phyloP scores from a whole-genome alignment of 2,113 vertebrate species.

The Protomyctophum bolini region DNA sequence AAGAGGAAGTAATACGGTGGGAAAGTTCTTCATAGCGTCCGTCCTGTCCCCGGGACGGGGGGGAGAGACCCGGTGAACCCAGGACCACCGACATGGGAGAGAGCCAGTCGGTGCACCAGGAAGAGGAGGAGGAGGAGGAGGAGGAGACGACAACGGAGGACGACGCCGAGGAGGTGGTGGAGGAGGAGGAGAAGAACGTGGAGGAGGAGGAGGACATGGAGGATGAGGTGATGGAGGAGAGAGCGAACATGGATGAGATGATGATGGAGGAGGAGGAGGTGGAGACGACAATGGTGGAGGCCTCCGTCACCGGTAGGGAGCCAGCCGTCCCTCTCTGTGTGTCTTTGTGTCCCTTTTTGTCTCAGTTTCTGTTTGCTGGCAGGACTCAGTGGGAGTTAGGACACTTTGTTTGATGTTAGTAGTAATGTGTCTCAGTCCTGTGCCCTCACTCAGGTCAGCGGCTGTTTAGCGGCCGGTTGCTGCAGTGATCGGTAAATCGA shows the following conservation, averaged over 20 bases:
- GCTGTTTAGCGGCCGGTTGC: too few relatives aligned
- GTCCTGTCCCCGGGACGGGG: not conserved
- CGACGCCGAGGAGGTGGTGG: conserved; percentile 24
- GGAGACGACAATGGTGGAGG: conserved; percentile 29
- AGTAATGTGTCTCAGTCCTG: too few relatives aligned
- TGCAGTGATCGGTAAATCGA: too few relatives aligned
- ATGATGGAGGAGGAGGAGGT: conserved; percentile 43
- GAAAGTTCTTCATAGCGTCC: conserved; percentile 2
- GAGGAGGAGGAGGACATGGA: conserved; percentile 36
- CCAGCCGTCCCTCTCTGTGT: not conserved
- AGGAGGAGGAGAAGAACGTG: conserved; percentile 34
- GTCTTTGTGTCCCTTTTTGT: not conserved
- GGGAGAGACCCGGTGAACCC: not conserved
- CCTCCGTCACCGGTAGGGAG: conserved; percentile 36
- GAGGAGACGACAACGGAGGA: conserved; percentile 39
- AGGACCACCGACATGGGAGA: conserved; percentile 39
- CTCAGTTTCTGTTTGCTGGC: not conserved
- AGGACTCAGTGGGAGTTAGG: not conserved
- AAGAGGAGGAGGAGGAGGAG: conserved; percentile 42
- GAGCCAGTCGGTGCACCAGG: conserved; percentile 12
- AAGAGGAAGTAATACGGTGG: not conserved
- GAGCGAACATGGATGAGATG: conserved; percentile 25
- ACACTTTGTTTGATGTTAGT: not conserved
- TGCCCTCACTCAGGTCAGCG: too few relatives aligned
- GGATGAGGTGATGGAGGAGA: conserved; percentile 40